A percentile compares a stretch with the other conserved stretches of the same genome.
phyloP scores from a whole-genome alignment of 2,113 vertebrate genomes.

The Phrynocephalus versicolor region DNA sequence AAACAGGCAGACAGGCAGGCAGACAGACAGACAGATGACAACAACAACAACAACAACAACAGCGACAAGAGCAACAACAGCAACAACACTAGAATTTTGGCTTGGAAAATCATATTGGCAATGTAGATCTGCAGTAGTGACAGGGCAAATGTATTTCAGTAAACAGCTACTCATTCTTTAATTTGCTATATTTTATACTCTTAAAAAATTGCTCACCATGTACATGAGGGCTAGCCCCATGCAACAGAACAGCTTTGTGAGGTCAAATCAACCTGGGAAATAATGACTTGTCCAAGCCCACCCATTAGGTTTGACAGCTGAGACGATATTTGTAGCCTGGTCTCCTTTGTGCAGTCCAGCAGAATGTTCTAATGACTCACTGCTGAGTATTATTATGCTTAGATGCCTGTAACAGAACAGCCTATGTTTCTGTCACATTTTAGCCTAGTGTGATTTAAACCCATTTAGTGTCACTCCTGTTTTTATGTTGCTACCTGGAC shows the following conservation, averaged over 20 bases:
- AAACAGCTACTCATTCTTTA: background rate
- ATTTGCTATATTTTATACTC: background rate
- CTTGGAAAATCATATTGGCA: no score
- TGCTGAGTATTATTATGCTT: no score
- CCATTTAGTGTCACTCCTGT: background rate
- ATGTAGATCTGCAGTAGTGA: background rate
- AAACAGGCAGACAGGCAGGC: no score
- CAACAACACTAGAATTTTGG: no score
- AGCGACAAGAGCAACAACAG: no score
- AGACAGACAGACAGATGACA: no score
- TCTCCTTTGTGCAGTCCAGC: background rate
- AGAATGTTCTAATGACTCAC: background rate
- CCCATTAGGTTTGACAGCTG: background rate
- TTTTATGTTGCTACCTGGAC: background rate
- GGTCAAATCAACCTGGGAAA: background rate
- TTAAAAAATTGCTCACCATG: background rate
- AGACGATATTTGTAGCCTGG: background rate
- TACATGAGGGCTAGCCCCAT: background rate
- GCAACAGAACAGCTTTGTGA: background rate
- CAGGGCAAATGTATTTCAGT: background rate
- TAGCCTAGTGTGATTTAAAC: background rate
- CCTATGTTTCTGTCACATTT: background rate
- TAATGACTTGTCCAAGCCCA: background rate
- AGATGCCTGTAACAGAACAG: no score
- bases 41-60: no score